These are phyloP conservation scores for Corythaixoides concolor DNA, from an alignment of 2,113 vertebrate genomes.

Conservation along the genomic window DNA sequence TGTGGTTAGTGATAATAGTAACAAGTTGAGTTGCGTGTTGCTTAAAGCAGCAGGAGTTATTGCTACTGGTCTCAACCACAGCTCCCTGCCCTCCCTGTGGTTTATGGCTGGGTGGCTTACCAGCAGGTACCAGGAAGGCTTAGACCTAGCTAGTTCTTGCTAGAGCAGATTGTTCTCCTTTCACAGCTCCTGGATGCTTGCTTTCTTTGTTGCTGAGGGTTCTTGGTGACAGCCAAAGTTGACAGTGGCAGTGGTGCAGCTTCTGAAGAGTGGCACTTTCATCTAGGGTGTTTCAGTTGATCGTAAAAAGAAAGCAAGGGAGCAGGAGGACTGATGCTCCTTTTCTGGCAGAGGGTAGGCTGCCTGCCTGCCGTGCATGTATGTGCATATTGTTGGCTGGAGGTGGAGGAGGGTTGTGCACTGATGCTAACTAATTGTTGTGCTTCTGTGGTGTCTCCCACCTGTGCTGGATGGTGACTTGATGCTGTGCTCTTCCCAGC, in stretches of 20 bases:
- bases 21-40: not conserved
- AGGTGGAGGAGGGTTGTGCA: not conserved
- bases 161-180: not conserved
- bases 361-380: not conserved
- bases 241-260: not conserved
- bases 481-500: not conserved
- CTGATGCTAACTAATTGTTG: not conserved
- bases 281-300: not conserved
- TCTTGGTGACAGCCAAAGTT: not conserved
- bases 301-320: fast-evolving
- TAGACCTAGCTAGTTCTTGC: not conserved
- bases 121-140: not conserved
- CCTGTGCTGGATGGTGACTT: not conserved
- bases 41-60: not conserved
- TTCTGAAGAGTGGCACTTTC: not conserved
- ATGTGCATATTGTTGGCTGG: fast-evolving
- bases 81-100: not conserved
- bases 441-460: not conserved
- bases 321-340: not conserved
- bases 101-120: not conserved
- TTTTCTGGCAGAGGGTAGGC: not conserved
- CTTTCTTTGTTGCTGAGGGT: not conserved
- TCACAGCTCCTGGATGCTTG: not conserved
- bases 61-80: not conserved
- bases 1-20: not conserved